A percentile compares a stretch with the other conserved stretches of the same genome.
These are phyloP conservation scores for Zosterops borbonicus DNA, from an alignment of 2,113 vertebrate species.

Conservation along the genomic window DNA sequence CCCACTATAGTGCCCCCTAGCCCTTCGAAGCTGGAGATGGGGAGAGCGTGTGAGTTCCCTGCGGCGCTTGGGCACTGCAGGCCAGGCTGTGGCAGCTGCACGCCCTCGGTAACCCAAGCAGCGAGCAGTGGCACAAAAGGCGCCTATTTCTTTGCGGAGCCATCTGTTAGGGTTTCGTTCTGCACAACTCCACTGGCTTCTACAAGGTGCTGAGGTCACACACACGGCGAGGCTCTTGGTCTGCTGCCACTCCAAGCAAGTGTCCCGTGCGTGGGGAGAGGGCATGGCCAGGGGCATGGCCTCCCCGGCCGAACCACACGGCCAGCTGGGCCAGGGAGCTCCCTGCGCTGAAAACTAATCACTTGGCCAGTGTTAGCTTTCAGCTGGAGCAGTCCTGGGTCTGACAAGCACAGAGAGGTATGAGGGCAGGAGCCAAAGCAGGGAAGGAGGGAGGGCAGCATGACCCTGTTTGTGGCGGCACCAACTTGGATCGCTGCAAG, in stretches of 20 bases:
- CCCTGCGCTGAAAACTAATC: not conserved
- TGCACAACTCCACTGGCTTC: fast-evolving
- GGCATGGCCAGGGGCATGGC: fast-evolving
- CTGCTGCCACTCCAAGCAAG: not conserved
- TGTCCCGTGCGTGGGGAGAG: fast-evolving
- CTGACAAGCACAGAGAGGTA: not conserved
- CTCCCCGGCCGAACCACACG: fast-evolving
- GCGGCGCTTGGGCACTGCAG: not conserved
- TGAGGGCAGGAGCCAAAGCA: fast-evolving
- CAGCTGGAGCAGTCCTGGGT: not conserved
- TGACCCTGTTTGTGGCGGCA: fast-evolving
- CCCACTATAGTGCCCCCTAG: not conserved
- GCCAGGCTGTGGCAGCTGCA: not conserved
- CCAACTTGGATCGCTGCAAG: fast-evolving
- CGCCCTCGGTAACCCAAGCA: fast-evolving
- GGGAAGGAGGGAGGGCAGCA: not conserved
- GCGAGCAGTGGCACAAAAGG: not conserved
- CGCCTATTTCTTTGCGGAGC: not conserved
- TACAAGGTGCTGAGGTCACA: not conserved
- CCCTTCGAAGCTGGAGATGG: not conserved
- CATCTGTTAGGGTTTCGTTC: not conserved
- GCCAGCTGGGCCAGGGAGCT: not conserved
- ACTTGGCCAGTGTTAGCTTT: not conserved
- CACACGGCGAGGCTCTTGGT: fast-evolving
- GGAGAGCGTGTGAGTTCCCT: fast-evolving